Percentiles rank a stretch among this genome's conserved stretches.
Evolutionary conservation across 2,113 vertebrate genomes (phyloP).

Genomic region (Saccopteryx bilineata): DNA sequence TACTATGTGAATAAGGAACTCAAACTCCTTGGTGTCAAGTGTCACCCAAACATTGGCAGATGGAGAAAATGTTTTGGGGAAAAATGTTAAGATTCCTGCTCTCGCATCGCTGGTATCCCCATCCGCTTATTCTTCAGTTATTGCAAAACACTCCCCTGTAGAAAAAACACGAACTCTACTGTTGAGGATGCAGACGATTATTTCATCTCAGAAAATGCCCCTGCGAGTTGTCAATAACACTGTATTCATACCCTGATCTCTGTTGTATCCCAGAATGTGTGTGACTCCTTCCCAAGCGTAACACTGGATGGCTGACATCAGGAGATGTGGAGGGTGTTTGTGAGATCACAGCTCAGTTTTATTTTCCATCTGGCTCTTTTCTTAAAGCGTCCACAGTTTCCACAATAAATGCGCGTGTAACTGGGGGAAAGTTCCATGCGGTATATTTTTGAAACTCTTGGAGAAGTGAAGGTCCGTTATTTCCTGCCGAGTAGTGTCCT

Average conservation of each 20-base stretch:
- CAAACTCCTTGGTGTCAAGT: neutral
- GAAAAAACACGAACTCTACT: neutral
- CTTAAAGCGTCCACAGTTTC: neutral
- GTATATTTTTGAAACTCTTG: constrained; percentile 28
- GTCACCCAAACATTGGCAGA: neutral
- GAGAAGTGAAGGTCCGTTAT: neutral
- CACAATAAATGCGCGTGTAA: neutral
- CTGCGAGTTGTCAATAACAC: neutral
- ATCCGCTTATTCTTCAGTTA: too few species aligned
- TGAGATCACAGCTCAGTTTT: neutral
- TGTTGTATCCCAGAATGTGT: neutral
- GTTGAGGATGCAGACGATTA: neutral
- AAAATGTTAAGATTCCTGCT: neutral
- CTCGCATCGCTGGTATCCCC: neutral
- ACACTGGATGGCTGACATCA: neutral
- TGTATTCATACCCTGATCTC: neutral
- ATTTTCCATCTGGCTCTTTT: neutral
- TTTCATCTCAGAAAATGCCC: neutral
- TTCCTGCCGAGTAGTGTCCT: constrained; percentile 71
- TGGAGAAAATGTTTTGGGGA: neutral
- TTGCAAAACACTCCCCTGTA: neutral
- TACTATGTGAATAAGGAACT: neutral
- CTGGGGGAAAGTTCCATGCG: constrained; percentile 1
- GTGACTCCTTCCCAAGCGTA: neutral
- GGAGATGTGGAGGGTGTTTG: neutral